Conservation (phyloP, 2,113 vertebrate genomes). For the Stercorarius parasiticus region DNA sequence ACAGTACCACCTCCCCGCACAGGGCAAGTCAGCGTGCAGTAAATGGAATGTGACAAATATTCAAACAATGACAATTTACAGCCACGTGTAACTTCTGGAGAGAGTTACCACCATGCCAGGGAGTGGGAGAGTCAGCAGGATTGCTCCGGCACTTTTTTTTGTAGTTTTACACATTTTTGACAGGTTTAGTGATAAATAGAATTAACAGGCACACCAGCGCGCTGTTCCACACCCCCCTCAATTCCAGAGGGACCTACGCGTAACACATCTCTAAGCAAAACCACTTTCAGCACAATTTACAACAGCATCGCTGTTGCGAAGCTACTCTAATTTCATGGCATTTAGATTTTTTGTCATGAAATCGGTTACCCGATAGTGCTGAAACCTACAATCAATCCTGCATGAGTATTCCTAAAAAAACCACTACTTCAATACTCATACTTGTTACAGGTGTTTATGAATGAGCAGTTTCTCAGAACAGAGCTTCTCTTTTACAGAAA, state of each 20-base stretch:
- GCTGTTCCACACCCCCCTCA: accelerated
- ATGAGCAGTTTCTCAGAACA: background rate
- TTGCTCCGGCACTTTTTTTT: background rate
- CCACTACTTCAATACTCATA: background rate
- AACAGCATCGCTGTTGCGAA: background rate
- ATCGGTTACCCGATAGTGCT: background rate
- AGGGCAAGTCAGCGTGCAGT: background rate
- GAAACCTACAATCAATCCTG: background rate
- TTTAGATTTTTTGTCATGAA: background rate
- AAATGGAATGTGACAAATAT: background rate
- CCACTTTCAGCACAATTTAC: background rate
- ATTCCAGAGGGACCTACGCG: background rate
- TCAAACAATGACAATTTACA: background rate
- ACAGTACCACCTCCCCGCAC: background rate
- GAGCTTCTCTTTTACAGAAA: background rate
- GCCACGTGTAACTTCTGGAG: background rate
- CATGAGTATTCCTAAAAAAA: background rate
- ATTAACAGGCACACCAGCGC: background rate
- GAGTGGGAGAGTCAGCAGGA: background rate
- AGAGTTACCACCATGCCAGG: background rate
- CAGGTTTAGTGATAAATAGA: background rate
- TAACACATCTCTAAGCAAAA: background rate
- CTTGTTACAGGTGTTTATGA: background rate
- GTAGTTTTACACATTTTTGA: background rate
- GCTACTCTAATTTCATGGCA: background rate